Evolutionary conservation across 64 coral and sea anemone species (phyloP).

Genomic region (Dendrophyllia cribrosa): DNA sequence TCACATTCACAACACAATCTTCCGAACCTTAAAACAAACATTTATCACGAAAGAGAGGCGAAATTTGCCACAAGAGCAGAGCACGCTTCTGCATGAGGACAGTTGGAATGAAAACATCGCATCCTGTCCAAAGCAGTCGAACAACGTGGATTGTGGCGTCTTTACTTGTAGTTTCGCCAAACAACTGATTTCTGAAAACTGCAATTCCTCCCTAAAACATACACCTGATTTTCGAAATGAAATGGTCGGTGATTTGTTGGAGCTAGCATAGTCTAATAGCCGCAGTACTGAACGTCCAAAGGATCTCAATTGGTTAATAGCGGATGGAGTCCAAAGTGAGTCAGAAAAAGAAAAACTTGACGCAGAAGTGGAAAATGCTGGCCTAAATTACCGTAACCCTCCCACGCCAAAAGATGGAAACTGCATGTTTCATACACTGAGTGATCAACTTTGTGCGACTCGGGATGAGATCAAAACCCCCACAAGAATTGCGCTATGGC

Average conservation of each 20-base stretch:
- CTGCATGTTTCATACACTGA: constrained; percentile 54
- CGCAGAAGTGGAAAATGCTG: too few relatives aligned
- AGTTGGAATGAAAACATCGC: constrained; percentile 6
- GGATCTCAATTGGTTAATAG: neutral
- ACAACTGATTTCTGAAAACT: neutral
- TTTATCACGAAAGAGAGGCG: constrained; percentile 30
- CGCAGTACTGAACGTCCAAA: neutral
- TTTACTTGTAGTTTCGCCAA: too few relatives aligned
- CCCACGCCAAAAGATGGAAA: too few relatives aligned
- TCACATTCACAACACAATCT: neutral
- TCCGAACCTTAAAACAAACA: constrained; percentile 19
- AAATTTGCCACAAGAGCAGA: neutral
- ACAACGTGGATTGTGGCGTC: neutral
- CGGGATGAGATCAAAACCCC: neutral
- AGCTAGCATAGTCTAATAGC: constrained; percentile 29
- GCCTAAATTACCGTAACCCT: too few relatives aligned
- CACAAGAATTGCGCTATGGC: neutral
- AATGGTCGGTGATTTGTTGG: too few relatives aligned
- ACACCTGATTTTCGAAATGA: neutral
- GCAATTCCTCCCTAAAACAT: neutral
- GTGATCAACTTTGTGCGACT: constrained; percentile 51
- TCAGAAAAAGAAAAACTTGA: too few relatives aligned
- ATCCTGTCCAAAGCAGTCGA: constrained; percentile 20
- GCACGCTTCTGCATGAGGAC: neutral
- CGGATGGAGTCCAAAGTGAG: neutral